phyloP scores from a whole-genome alignment of 1,140 invertebrate species.

The Halesus radiatus region DNA sequence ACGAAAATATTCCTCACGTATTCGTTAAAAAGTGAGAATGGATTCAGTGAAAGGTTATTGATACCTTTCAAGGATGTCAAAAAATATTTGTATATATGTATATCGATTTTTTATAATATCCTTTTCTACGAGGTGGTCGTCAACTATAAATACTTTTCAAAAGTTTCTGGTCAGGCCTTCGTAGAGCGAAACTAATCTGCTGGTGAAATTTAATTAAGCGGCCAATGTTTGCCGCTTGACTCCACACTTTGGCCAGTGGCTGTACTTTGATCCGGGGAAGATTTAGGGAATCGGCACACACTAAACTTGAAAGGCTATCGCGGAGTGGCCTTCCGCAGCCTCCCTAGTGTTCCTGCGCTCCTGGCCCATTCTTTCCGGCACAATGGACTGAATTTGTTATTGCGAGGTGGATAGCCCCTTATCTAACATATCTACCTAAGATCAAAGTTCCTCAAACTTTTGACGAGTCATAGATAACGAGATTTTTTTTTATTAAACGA shows the following conservation, averaged over 20 bases:
- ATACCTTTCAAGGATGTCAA: no score
- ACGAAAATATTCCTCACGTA: no score
- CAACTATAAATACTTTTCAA: neutral
- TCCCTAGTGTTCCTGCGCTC: neutral
- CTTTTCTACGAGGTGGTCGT: neutral
- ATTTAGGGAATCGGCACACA: slow-evolving; percentile 24
- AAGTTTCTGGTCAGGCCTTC: neutral
- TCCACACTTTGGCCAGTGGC: slow-evolving; percentile 28
- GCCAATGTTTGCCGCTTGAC: slow-evolving; percentile 34
- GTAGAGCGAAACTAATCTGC: slow-evolving; percentile 29
- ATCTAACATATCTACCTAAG: no score
- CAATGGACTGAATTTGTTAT: slow-evolving; percentile 4
- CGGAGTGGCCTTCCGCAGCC: neutral
- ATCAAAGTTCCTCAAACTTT: no score
- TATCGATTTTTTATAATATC: neutral
- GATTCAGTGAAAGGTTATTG: neutral
- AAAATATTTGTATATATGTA: no score
- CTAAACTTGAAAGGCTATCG: slow-evolving; percentile 2
- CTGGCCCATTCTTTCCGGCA: neutral
- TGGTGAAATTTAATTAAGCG: slow-evolving; percentile 45
- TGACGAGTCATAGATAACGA: no score
- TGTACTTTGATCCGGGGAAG: slow-evolving; percentile 30
- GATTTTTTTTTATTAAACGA: no score
- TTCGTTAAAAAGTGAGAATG: no score
- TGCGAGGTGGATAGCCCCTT: neutral